phyloP scores from a whole-genome alignment of 2,888 invertebrate genomes.

The Alitta virens region DNA sequence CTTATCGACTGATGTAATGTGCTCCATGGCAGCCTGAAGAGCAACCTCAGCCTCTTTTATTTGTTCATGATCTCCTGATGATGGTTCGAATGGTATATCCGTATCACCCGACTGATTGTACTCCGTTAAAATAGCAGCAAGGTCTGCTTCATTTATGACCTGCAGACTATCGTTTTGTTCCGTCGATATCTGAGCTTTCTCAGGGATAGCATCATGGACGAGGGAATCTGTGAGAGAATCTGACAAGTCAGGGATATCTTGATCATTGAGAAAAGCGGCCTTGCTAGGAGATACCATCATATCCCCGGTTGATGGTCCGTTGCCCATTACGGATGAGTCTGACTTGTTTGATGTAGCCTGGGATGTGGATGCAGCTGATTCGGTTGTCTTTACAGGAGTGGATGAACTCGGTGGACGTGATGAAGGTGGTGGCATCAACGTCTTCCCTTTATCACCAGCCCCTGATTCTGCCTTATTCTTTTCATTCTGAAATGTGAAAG shows the following conservation, averaged over 20 bases:
- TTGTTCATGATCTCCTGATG: neutral
- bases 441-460: too few relatives aligned
- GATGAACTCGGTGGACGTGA: too few relatives aligned
- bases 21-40: conserved; percentile 1
- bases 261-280: conserved; percentile 2
- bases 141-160: conserved; percentile 58
- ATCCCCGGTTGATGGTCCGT: neutral
- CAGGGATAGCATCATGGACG: neutral
- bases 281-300: neutral
- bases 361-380: too few relatives aligned
- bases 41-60: conserved; percentile 5
- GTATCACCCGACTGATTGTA: too few relatives aligned
- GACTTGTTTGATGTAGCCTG: too few relatives aligned
- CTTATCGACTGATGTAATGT: too few relatives aligned
- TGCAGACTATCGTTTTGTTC: conserved; percentile 19
- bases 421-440: too few relatives aligned
- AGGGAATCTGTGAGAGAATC: conserved; percentile 6
- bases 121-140: conserved; percentile 70
- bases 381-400: too few relatives aligned
- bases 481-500: too few relatives aligned
- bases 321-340: conserved; percentile 7
- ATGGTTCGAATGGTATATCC: too few relatives aligned
- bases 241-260: conserved; percentile 9
- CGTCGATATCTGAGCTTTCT: neutral
- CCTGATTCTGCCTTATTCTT: too few relatives aligned